Evolutionary conservation across 2,888 invertebrate species (phyloP).

Genomic region (Acrobasis suavella): DNA sequence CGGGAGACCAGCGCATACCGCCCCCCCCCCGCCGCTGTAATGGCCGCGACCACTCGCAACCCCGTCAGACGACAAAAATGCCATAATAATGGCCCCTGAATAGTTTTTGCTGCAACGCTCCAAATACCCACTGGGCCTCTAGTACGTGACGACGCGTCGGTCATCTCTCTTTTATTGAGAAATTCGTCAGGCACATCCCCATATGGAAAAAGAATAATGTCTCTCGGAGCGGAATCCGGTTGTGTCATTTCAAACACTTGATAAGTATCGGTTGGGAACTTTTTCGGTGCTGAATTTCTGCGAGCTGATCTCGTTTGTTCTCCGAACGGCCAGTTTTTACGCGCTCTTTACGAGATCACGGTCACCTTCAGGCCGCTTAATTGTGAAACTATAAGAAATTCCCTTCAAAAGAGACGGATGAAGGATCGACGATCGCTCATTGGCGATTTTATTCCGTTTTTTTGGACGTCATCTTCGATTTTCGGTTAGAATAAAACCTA

Average conservation of each 20-base stretch:
- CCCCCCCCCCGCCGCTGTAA: conserved; percentile 63
- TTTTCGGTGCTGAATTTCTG: conserved; percentile 74
- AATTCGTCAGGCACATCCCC: conserved; percentile 81
- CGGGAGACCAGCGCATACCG: conserved; percentile 42
- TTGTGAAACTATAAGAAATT: conserved; percentile 75
- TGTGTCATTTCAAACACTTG: conserved; percentile 83
- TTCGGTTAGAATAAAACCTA: background rate
- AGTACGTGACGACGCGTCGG: conserved; percentile 76
- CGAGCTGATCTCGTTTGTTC: conserved; percentile 70
- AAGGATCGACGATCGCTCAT: conserved; percentile 60
- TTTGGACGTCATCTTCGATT: background rate
- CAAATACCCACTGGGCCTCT: conserved; percentile 73
- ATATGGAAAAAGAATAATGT: conserved; percentile 66
- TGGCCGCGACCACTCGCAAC: conserved; percentile 76
- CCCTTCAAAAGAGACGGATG: conserved; percentile 53
- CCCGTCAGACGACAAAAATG: conserved; percentile 83
- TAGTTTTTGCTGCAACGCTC: conserved; percentile 81
- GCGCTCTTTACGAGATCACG: conserved; percentile 61
- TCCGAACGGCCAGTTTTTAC: conserved; percentile 74
- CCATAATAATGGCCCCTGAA: conserved; percentile 81
- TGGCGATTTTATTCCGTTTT: conserved; percentile 36
- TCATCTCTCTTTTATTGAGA: conserved; percentile 82
- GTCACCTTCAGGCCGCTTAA: conserved; percentile 78
- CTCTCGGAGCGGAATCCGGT: conserved; percentile 73
- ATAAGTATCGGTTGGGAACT: conserved; percentile 75